Conservation (phyloP, 1,140 invertebrate species). For the Zaprionus camerounensis region DNA sequence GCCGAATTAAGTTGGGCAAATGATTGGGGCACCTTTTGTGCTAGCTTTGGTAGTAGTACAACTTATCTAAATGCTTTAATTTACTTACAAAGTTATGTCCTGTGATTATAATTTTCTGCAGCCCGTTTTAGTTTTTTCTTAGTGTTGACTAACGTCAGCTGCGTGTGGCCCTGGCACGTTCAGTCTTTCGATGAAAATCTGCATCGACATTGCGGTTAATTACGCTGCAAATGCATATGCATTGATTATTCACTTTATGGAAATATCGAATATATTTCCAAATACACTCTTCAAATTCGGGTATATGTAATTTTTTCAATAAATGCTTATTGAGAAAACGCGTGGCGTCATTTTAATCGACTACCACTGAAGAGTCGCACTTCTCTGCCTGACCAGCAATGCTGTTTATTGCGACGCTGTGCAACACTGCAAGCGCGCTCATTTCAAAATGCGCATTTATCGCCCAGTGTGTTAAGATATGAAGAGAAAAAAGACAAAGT, state of each 20-base stretch:
- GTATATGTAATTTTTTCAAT: neutral
- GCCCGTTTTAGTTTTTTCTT: constrained; percentile 72
- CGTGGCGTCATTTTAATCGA: constrained; percentile 29
- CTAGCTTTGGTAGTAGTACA: constrained; percentile 13
- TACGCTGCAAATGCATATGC: neutral
- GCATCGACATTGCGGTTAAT: neutral
- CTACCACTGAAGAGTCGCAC: constrained; percentile 33
- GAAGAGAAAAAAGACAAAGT: neutral
- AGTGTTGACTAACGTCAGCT: constrained; percentile 60
- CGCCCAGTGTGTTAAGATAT: neutral
- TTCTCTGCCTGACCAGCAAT: constrained; percentile 32
- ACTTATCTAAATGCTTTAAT: constrained; percentile 52
- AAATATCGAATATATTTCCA: neutral
- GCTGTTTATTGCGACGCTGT: constrained; percentile 13
- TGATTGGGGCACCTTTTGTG: constrained; percentile 48
- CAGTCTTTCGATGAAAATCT: constrained; percentile 33
- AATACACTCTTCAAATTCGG: neutral
- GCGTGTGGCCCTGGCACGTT: constrained; percentile 43
- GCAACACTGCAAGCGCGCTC: constrained; percentile 55
- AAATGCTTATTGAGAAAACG: constrained; percentile 4
- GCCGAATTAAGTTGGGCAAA: constrained; percentile 49
- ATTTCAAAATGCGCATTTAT: constrained; percentile 36
- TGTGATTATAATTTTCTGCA: constrained; percentile 72
- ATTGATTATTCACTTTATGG: constrained; percentile 1
- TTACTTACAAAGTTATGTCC: constrained; percentile 81